Conservation (phyloP, 2,797 vertebrate species). For the Liparis tanakae region DNA sequence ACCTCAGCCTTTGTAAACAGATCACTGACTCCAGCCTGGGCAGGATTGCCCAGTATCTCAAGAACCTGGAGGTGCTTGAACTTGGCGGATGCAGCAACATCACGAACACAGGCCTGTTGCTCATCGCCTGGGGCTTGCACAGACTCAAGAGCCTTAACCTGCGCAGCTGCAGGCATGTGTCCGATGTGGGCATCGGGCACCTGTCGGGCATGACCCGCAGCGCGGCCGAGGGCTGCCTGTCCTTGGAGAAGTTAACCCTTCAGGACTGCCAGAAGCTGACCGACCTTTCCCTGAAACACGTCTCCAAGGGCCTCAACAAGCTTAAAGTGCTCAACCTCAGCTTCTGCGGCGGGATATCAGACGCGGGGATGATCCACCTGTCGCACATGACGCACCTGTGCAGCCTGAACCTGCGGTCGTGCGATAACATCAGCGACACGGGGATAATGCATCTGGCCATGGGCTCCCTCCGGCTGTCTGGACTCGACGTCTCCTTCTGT, state of each 20-base stretch:
- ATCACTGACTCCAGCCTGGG: slow-evolving; percentile 98
- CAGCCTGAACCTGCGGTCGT: slow-evolving; percentile 95
- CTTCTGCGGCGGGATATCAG: slow-evolving; percentile 97
- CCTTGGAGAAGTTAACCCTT: slow-evolving; percentile 94
- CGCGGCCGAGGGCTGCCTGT: slow-evolving; percentile 95
- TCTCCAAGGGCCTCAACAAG: slow-evolving; percentile 93
- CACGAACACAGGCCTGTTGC: slow-evolving; percentile 95
- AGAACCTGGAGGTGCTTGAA: slow-evolving; percentile 96
- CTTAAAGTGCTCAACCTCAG: slow-evolving; percentile 96
- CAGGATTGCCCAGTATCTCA: slow-evolving; percentile 96
- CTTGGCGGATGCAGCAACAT: slow-evolving; percentile 99
- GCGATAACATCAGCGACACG: slow-evolving; percentile 98
- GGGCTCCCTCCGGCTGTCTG: slow-evolving; percentile 93
- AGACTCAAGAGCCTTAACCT: slow-evolving; percentile 97
- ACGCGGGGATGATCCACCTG: slow-evolving; percentile 96
- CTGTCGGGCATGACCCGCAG: slow-evolving; percentile 97
- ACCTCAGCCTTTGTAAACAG: slow-evolving; percentile 98
- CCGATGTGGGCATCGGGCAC: slow-evolving; percentile 97
- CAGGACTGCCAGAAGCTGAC: slow-evolving; percentile 99
- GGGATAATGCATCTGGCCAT: slow-evolving; percentile 98
- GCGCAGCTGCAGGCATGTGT: slow-evolving; percentile 96
- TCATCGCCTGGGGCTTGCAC: slow-evolving; percentile 97
- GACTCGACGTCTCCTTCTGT: slow-evolving; percentile 96
- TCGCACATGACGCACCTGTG: slow-evolving; percentile 96
- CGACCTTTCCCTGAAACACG: slow-evolving; percentile 95